Percentiles rank a stretch among this genome's conserved stretches.
Evolutionary conservation across 1,140 invertebrate species (phyloP).

Genomic region (Planococcus citri): DNA sequence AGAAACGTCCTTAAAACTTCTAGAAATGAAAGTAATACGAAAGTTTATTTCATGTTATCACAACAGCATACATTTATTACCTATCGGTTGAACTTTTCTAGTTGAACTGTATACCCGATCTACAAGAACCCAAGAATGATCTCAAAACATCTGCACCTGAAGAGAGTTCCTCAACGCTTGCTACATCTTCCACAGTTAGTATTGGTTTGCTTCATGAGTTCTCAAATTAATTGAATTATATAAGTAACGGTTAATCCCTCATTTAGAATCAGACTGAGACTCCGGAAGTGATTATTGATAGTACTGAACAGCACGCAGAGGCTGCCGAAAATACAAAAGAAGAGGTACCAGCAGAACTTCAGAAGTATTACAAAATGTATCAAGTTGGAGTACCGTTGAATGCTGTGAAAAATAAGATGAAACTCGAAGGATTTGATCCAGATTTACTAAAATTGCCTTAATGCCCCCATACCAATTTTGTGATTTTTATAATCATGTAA

Average conservation of each 20-base stretch:
- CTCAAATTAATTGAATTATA: too few relatives aligned
- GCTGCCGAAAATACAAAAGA: background rate
- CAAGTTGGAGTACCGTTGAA: slow-evolving; percentile 65
- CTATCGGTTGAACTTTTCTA: slow-evolving; percentile 31
- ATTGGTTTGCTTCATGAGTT: too few relatives aligned
- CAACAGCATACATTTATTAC: slow-evolving; percentile 27
- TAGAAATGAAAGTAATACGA: slow-evolving; percentile 67
- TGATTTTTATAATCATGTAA: slow-evolving; percentile 28
- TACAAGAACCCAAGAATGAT: slow-evolving; percentile 34
- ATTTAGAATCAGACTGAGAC: background rate
- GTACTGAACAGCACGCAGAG: slow-evolving; percentile 16
- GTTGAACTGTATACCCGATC: slow-evolving; percentile 58
- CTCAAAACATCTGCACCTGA: background rate
- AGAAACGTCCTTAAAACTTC: slow-evolving; percentile 67
- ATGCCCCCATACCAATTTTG: background rate
- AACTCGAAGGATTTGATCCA: slow-evolving; percentile 64
- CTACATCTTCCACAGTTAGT: too few relatives aligned
- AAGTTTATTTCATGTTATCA: slow-evolving; percentile 23
- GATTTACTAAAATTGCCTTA: background rate
- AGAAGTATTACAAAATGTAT: slow-evolving; percentile 77
- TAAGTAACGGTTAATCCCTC: too few relatives aligned
- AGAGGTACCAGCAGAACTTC: slow-evolving; percentile 43
- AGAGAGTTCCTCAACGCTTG: background rate
- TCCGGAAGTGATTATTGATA: slow-evolving; percentile 25
- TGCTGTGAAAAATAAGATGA: slow-evolving; percentile 73